Conservation (phyloP, 35 echinoderm and acorn worm species). For the Ophioderma brevispina region DNA sequence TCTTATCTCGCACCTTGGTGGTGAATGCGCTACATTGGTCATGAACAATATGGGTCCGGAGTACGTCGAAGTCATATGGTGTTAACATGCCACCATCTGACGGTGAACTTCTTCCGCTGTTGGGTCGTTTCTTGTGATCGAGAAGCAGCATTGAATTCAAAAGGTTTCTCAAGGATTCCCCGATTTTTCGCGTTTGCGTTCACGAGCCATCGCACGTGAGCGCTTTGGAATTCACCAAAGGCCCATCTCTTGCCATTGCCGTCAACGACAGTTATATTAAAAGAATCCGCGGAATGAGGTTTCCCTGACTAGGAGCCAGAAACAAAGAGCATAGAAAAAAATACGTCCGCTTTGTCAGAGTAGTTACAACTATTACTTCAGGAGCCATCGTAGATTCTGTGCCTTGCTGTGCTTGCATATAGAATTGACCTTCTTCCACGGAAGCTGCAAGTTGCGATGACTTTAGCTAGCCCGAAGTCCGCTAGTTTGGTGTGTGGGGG, state of each 20-base stretch:
- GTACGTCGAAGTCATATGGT: not conserved
- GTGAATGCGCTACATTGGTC: too few relatives aligned
- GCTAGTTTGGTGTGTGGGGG: not conserved
- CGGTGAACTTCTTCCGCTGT: not conserved
- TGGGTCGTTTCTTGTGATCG: not conserved
- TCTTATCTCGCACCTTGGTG: too few relatives aligned
- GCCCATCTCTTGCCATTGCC: not conserved
- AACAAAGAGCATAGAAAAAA: not conserved
- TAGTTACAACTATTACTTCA: not conserved
- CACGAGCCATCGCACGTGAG: not conserved
- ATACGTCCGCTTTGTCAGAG: not conserved
- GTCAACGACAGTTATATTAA: not conserved
- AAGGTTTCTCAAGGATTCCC: not conserved
- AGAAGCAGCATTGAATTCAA: not conserved
- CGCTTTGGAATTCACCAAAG: not conserved
- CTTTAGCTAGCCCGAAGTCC: not conserved
- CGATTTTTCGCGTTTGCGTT: not conserved
- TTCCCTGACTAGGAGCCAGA: not conserved
- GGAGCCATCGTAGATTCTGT: not conserved
- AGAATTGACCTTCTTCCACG: not conserved
- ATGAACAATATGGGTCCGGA: too few relatives aligned
- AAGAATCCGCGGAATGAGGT: not conserved
- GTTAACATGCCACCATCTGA: not conserved
- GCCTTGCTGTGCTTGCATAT: too few relatives aligned
- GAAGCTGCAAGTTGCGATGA: not conserved